Evolutionary conservation across 92 coral and sea anemone species (phyloP), one percentile per base, ranked within the genome.

Genomic region (Isaurus tuberculatus): DNA sequence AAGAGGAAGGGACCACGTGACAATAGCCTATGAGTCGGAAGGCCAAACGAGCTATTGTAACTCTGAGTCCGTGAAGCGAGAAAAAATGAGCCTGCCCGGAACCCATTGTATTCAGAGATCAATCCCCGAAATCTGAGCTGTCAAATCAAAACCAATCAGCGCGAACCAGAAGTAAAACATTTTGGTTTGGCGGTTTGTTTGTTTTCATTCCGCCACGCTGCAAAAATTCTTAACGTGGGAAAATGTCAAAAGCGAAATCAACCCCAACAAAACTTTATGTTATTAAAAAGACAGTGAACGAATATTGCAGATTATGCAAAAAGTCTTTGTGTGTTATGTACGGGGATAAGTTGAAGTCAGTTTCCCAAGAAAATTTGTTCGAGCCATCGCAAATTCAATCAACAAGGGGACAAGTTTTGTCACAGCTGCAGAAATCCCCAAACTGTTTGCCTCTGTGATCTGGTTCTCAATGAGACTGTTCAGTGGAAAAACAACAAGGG

Each of bases 231-330:
- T 55, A 22, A 55, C 63, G 63, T 55, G 63, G 63, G 63, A 17
- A 55, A 63, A 33, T 79, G 71, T 51, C 70, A 57, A 79, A 15
- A 55, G 37, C 29, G 26, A 79, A 79, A 79, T 32, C 43, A 48
- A 77, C 83, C 65, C 66, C 66, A 25, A 79, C 65, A 30, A 79
- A 79, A 79, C 30, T 40, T 79, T 79, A 79, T 29, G 51, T 30
- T 10, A 28, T 19, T 37, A 58, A 51, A 48, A 79, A 63, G 60
- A 25, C 44, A 36, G 70, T 30, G 68, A 79, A 79, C 70, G 49
- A 60, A 53, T 79, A 55, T 60, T 57, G 71, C 43, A 27, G 82
- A 42, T 75, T 44, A 25, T 75, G 68, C 69, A 75, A 75, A 30
- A 53, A 20, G 67, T 75, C 67, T 15, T 42, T 75, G 44, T 20